These are phyloP conservation scores for Alethe castanea DNA, from an alignment of 2,113 vertebrate species.

Conservation along the genomic window DNA sequence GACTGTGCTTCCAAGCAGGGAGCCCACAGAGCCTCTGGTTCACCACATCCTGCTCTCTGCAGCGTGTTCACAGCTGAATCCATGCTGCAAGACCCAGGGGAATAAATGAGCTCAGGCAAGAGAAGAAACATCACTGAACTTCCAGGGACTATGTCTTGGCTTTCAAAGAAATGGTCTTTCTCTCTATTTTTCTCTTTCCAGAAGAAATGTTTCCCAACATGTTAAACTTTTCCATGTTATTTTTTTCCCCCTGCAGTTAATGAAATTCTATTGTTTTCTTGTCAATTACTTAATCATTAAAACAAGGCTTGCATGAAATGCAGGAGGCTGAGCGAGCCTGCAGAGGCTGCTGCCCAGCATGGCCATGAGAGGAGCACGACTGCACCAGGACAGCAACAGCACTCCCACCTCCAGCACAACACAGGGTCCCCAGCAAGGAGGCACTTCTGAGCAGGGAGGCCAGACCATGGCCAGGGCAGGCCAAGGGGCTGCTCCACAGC, in stretches of 20 bases:
- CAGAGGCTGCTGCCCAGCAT: neutral
- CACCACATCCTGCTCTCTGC: conserved; percentile 45
- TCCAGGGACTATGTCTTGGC: neutral
- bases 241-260: neutral
- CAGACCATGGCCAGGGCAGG: no score
- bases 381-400: accelerated
- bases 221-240: neutral
- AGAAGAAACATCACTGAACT: neutral
- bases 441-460: neutral
- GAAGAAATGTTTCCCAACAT: neutral
- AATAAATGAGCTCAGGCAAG: neutral
- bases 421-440: accelerated
- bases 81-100: neutral
- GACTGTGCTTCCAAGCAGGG: neutral
- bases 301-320: neutral
- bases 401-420: accelerated
- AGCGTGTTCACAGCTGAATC: neutral
- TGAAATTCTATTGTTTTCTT: conserved; percentile 28
- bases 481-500: neutral
- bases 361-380: accelerated
- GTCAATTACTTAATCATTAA: conserved; percentile 45
- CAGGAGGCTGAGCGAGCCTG: neutral
- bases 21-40: conserved; percentile 6
- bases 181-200: neutral
- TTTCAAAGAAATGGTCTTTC: conserved; percentile 16